Evolutionary conservation across 2,888 invertebrate species (phyloP), one percentile per base, ranked within the genome.

Genomic region (Coelinius sp.): DNA sequence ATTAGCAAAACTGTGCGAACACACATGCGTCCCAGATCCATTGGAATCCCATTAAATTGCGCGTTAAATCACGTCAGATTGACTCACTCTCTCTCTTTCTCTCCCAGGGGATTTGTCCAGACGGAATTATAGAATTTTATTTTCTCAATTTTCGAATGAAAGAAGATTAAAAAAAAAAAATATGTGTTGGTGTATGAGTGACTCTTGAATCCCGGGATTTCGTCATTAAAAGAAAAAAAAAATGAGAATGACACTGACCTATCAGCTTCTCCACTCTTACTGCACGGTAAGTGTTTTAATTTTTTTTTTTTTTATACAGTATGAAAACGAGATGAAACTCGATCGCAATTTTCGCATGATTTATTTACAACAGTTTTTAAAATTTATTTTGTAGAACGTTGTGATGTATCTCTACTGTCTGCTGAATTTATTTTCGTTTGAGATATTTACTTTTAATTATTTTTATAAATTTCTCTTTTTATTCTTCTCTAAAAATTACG

Each of bases 1-100:
- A 73, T 73, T 70, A 73, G 67, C 67, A 63, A 49, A 20, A 8
- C 31, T 62, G 69, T 66, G 73, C 46, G 52, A 68, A 69, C 64
- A 69, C 35, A 52, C 25, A 49, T 14, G 44, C 44, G 14, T 25
- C 53, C 14, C 53, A 10, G 25, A 53, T 53, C 53, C 24, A 53
- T 56, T 10, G 14, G 17, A 7, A 56, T 56, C 31, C 31, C 56
- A 10, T 56, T 0, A n/a, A 56, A 56, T 56, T 56, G 31, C 31
- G 27, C 56, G 27, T 31, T 14, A 31, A 56, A 56, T 56, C 46
- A 20, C 14, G 20, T 49, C 4, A 8, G 17, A 49, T 49, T 49
- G 20, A 17, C 5, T 6, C 44, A 44, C 7, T 44, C 44, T 8
- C 8, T 35, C 10, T 41, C 7, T 44, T n/a, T 8, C 8, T 35